phyloP scores from a whole-genome alignment of 1,140 invertebrate genomes.

The Drosophila takahashii region DNA sequence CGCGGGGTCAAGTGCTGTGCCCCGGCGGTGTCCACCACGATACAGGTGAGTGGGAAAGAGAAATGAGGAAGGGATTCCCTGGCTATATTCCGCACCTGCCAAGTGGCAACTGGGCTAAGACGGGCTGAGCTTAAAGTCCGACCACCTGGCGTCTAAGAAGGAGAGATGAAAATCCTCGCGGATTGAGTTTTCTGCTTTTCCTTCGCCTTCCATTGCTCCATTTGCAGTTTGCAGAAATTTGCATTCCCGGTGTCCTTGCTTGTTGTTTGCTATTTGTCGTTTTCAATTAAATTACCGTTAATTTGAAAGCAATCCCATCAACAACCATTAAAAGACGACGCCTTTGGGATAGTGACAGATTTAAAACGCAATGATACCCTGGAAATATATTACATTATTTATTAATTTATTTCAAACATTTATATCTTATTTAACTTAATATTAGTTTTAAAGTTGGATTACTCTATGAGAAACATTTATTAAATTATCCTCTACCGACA shows the following conservation, averaged over 20 bases:
- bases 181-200: conserved; percentile 5
- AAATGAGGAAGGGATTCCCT: background rate
- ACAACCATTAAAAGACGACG: conserved; percentile 16
- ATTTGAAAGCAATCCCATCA: conserved; percentile 54
- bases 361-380: conserved; percentile 21
- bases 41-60: conserved; percentile 85
- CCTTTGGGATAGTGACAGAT: background rate
- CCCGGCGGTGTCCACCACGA: conserved; percentile 87
- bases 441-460: too few species aligned
- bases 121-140: conserved; percentile 14
- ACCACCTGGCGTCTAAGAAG: conserved; percentile 15
- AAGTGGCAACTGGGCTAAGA: conserved; percentile 29
- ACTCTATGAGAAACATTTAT: too few species aligned
- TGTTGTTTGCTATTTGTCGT: conserved; percentile 43
- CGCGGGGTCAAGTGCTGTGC: conserved; percentile 86
- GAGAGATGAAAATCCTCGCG: background rate
- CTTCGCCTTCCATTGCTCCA: conserved; percentile 4
- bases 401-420: too few species aligned
- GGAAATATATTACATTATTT: background rate
- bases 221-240: conserved; percentile 16
- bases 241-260: conserved; percentile 8
- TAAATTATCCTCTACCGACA: too few species aligned
- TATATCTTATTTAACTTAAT: too few species aligned
- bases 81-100: background rate
- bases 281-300: conserved; percentile 59